Evolutionary conservation across 2,797 vertebrate genomes (phyloP), one percentile per base, ranked within the genome.

Genomic region (Rhabdomys pumilio): DNA sequence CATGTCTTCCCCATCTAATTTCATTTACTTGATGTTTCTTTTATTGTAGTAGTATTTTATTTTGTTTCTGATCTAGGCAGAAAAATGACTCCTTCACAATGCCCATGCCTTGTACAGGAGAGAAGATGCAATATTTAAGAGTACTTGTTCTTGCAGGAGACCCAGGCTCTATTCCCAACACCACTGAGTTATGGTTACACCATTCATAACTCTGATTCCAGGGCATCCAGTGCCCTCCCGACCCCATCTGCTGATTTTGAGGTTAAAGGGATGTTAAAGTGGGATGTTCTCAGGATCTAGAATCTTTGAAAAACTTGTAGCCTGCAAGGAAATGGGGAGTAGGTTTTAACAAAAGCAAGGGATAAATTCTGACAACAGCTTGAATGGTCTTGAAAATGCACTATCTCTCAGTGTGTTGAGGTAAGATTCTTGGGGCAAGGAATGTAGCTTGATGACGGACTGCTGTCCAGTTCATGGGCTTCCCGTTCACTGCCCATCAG

Each of bases 331-430:
- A 50, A 53, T 44, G 55, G 61, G 41, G 65, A 63, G 9, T 10
- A 53, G 44, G 63, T 12, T n/a, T 20, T 50, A 93, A 79, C 63
- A 77, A 53, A 8, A 3, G 13, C 34, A 82, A 89, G 38, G 20
- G 79, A 69, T 22, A 53, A 93, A 61, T 91, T 91, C 17, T 83
- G 11, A 69, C 76, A 92, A 76, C 69, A 89, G 57, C 22, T 9
- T 57, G n/a, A 81, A n/a, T 89, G 69, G 93, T 3, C 3, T 55
- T 79, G 38, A 14, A 89, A 77, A 6, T 77, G 34, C 24, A 88
- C 84, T 94, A 24, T 88, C 47, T 84, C 9, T 24, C 20, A 90
- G 79, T 24, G 29, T 55, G 9, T 90, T 72, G 73, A 69, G 41
- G 15, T 26, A 47, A 47, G 13, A 65, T 6, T 61, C 76, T 50